Conservation (phyloP, 2,888 invertebrate genomes). For the Harpalus rufipes region DNA sequence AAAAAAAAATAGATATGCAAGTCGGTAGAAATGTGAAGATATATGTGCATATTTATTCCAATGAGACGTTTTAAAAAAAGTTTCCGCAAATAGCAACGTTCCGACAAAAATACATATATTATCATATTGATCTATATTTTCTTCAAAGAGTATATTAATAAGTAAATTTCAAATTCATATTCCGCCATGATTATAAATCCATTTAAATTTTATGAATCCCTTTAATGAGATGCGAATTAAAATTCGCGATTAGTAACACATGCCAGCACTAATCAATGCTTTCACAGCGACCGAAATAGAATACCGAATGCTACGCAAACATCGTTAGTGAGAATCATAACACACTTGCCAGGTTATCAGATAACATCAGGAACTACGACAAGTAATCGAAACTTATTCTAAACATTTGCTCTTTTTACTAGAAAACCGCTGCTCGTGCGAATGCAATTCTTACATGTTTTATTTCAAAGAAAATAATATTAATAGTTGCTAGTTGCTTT, state of each 20-base stretch:
- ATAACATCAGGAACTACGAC: background rate
- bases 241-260: background rate
- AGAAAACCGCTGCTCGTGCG: background rate
- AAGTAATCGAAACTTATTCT: background rate
- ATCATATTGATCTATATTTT: no score
- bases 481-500: no score
- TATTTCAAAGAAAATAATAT: no score
- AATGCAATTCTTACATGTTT: background rate
- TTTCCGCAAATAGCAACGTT: no score
- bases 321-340: constrained; percentile 1
- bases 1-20: no score
- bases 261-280: background rate
- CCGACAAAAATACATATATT: no score
- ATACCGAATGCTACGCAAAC: background rate
- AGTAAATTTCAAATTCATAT: background rate
- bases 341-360: background rate
- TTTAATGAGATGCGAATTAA: background rate
- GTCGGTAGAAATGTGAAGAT: no score
- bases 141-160: no score
- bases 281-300: background rate
- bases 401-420: background rate
- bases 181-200: background rate
- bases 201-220: background rate
- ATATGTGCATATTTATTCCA: no score
- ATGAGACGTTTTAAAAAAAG: no score